Conservation (phyloP, 23 tunicate species). For the Clavelina lepadiformis region DNA sequence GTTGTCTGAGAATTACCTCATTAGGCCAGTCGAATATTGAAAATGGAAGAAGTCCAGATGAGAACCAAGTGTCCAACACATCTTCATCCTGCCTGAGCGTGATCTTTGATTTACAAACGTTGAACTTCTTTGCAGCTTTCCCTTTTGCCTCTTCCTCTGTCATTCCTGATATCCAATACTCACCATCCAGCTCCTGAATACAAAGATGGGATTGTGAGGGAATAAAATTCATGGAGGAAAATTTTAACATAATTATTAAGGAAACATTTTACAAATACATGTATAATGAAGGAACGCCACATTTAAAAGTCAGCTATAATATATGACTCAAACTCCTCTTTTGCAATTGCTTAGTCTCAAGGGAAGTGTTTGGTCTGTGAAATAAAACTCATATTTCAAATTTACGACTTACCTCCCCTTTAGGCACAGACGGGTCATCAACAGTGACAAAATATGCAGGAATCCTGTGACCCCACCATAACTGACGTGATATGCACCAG, state of each 20-base stretch:
- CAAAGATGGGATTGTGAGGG: too few relatives aligned
- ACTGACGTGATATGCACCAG: conserved; percentile 97
- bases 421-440: conserved; percentile 46
- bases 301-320: too few relatives aligned
- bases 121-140: conserved; percentile 76
- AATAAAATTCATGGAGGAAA: too few relatives aligned
- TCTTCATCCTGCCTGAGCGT: conserved; percentile 81
- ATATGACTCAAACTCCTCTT: too few relatives aligned
- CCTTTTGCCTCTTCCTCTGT: conserved; percentile 76
- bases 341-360: too few relatives aligned
- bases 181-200: conserved; percentile 50
- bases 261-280: too few relatives aligned
- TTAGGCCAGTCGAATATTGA: conserved; percentile 97
- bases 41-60: conserved; percentile 94
- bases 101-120: conserved; percentile 42
- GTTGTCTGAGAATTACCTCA: conserved; percentile 48
- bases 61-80: conserved; percentile 97
- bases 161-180: conserved; percentile 90
- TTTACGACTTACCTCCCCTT: conserved; percentile 39
- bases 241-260: too few relatives aligned
- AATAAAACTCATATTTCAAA: background rate
- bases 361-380: too few relatives aligned
- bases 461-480: conserved; percentile 99
- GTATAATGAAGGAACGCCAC: too few relatives aligned
- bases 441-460: conserved; percentile 92